These are phyloP conservation scores for Oceanites oceanicus DNA, from an alignment of 2,113 vertebrate species.

Conservation along the genomic window DNA sequence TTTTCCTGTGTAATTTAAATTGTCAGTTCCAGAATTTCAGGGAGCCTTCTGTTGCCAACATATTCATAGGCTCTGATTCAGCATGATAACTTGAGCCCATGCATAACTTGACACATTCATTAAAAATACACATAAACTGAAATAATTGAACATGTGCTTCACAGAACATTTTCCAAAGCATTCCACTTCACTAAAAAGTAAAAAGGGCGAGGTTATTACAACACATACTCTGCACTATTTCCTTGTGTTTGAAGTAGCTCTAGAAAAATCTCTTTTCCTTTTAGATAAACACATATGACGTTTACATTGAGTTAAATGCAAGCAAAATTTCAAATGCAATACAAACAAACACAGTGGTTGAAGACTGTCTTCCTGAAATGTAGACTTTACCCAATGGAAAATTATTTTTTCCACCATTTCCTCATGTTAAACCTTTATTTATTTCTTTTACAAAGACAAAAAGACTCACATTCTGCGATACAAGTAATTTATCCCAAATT, in stretches of 20 bases:
- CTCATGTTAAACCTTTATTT: background rate
- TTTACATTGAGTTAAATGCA: background rate
- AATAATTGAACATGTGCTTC: slow-evolving; percentile 1
- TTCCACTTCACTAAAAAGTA: background rate
- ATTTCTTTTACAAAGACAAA: background rate
- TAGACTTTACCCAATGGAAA: background rate
- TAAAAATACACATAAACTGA: slow-evolving; percentile 9
- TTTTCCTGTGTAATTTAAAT: slow-evolving; percentile 14
- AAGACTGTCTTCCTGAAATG: background rate
- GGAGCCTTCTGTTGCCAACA: background rate
- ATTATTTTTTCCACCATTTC: background rate
- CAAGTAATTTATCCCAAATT: background rate
- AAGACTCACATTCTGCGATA: background rate
- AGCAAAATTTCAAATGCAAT: background rate
- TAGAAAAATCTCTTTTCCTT: slow-evolving; percentile 6
- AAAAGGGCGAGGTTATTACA: slow-evolving; percentile 1
- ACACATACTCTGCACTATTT: background rate
- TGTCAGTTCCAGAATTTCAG: slow-evolving; percentile 34
- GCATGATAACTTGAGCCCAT: background rate
- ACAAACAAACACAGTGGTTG: background rate
- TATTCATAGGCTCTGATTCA: slow-evolving; percentile 1
- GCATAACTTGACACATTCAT: slow-evolving; percentile 17
- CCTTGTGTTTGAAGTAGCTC: background rate
- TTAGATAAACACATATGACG: background rate
- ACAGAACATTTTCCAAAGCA: slow-evolving; percentile 12